A percentile compares a stretch with the other conserved stretches of the same genome.
Conservation (phyloP, 1,140 invertebrate genomes). For the Idris sp. region DNA sequence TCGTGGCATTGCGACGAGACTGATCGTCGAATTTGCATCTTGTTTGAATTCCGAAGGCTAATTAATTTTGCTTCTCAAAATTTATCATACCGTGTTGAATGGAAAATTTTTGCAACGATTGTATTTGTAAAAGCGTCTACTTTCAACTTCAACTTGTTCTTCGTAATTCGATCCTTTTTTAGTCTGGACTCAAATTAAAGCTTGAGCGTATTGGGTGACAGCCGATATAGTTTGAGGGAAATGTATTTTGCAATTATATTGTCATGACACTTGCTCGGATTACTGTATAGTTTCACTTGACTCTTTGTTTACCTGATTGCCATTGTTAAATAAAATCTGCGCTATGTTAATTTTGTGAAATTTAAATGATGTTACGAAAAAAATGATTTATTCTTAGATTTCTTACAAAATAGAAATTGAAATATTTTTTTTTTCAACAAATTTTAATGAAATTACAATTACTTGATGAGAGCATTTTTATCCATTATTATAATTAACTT, state of each 20-base stretch:
- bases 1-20: background rate
- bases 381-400: no score
- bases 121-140: no score
- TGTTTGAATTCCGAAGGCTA: slow-evolving; percentile 14
- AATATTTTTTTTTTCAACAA: no score
- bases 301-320: slow-evolving; percentile 34
- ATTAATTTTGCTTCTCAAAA: slow-evolving; percentile 10
- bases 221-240: slow-evolving; percentile 14
- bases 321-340: slow-evolving; percentile 23
- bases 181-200: slow-evolving; percentile 9
- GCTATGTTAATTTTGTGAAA: no score
- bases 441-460: no score
- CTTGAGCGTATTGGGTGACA: background rate
- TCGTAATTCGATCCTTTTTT: no score
- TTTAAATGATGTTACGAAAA: no score
- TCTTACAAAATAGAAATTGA: no score
- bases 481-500: no score
- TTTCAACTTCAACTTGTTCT: no score
- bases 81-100: slow-evolving; percentile 4
- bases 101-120: slow-evolving; percentile 3
- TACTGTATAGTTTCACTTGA: slow-evolving; percentile 16
- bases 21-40: slow-evolving; percentile 15
- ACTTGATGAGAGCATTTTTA: no score
- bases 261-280: slow-evolving; percentile 17
- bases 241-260: slow-evolving; percentile 23